Conservation (phyloP, 2,888 invertebrate species). For the Drosophila atripex region DNA sequence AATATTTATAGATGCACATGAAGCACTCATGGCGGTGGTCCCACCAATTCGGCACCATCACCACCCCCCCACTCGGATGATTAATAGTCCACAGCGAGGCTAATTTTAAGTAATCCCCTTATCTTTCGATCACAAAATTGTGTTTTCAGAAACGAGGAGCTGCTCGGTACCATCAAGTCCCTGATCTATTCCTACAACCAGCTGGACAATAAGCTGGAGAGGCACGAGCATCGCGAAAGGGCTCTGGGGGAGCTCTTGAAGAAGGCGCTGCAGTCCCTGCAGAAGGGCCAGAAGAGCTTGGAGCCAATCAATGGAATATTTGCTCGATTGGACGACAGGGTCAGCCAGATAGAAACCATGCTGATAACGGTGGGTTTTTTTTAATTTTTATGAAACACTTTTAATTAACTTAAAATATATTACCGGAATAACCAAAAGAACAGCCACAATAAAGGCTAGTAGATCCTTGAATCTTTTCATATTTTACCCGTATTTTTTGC, state of each 20-base stretch:
- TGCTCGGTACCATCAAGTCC: conserved; percentile 90
- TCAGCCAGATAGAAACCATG: conserved; percentile 91
- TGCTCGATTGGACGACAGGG: conserved; percentile 89
- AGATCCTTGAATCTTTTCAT: no score
- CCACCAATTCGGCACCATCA: conserved; percentile 6
- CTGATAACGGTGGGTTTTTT: conserved; percentile 86
- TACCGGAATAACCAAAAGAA: no score
- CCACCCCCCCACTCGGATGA: conserved; percentile 38
- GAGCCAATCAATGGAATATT: conserved; percentile 89
- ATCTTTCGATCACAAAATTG: conserved; percentile 1
- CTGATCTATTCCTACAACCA: conserved; percentile 91
- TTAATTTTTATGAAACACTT: background rate
- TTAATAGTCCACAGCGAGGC: conserved; percentile 47
- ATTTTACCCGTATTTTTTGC: no score
- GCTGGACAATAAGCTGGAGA: conserved; percentile 92
- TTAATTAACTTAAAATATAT: background rate
- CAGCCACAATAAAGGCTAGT: no score
- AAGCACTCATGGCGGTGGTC: conserved; percentile 38
- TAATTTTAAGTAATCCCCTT: conserved; percentile 39
- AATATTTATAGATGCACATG: conserved; percentile 49
- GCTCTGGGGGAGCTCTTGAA: conserved; percentile 91
- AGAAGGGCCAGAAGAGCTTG: conserved; percentile 89
- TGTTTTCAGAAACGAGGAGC: conserved; percentile 77
- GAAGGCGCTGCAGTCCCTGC: conserved; percentile 88
- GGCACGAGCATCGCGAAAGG: conserved; percentile 92